These are phyloP conservation scores for Dendrolimus pini DNA, from an alignment of 2,888 invertebrate species.

Conservation along the genomic window DNA sequence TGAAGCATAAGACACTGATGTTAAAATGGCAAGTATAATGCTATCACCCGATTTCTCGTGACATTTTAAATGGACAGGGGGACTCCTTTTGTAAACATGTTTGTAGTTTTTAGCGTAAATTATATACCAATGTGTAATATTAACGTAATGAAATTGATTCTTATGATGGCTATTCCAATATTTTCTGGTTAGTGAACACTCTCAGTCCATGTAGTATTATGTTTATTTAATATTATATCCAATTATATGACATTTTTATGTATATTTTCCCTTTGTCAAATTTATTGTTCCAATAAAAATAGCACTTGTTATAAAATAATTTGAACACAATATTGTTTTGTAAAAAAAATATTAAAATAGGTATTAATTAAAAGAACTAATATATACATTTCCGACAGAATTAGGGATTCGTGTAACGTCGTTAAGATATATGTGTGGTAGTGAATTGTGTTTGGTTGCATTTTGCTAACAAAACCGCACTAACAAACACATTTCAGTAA, in stretches of 20 bases:
- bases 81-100: slow-evolving; percentile 38
- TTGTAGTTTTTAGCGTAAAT: slow-evolving; percentile 30
- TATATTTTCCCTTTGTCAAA: no score
- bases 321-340: no score
- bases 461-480: slow-evolving; percentile 26
- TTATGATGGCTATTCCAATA: slow-evolving; percentile 57
- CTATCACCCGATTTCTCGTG: slow-evolving; percentile 14
- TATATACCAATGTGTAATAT: slow-evolving; percentile 26
- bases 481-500: slow-evolving; percentile 39
- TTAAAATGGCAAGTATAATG: slow-evolving; percentile 7
- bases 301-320: no score
- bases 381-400: no score
- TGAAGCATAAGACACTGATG: slow-evolving; percentile 24
- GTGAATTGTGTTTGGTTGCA: slow-evolving; percentile 15
- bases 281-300: no score
- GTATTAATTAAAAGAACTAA: no score
- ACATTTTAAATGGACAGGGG: slow-evolving; percentile 5
- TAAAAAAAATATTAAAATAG: no score
- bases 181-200: slow-evolving; percentile 57
- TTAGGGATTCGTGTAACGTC: no score
- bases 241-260: no score
- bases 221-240: background rate
- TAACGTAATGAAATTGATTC: slow-evolving; percentile 39
- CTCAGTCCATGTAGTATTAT: slow-evolving; percentile 13
- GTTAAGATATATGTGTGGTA: slow-evolving; percentile 18